Base-by-base conservation (phyloP, 2,888 invertebrate species). In the Gymnocheta viridis region DNA sequence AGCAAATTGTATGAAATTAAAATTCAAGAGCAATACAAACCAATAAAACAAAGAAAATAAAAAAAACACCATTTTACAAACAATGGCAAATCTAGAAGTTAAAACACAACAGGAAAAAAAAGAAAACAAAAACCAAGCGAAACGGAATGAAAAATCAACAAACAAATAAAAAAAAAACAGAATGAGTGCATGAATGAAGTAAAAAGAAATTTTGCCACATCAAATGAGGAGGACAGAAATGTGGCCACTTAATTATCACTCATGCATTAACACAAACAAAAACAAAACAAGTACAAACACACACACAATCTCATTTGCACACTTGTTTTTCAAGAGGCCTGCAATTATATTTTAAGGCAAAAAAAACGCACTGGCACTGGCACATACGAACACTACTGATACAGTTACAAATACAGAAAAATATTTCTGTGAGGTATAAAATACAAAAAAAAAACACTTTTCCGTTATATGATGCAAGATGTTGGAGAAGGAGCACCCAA, bases 201-300 rank as follows among this genome's bases (percentile, higher is more conserved):
- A 54, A 29, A 76, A 62, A 73, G 54, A 35, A 76, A 74, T 78
- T 69, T 64, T 80, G 76, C 72, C 72, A 81, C 81, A 81, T 76
- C 67, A 74, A 82, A 80, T 80, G 69, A 66, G 80, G 74, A 70
- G 78, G 78, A 70, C 60, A 77, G 82, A 81, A 86, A 81, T 83
- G 86, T 84, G 86, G 86, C 86, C 87, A 87, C 87, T 88, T 87
- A 87, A 88, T 88, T 88, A 87, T 86, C 86, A 87, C 86, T 85
- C 86, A 86, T 87, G 86, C 87, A 83, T 73, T 79, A 69, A 70
- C 17, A 49, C 73, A 84, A 38, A 73, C 44, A 69, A 76, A 67
- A 44, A 27, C 24, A 2, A 51, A 10, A 10, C 27, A 72, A 29
- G 10, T 44, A 49, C 41, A 62, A 17, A 10, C 62, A 56, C 9